Base-by-base conservation (phyloP, 2,888 invertebrate species). In the Rotaria socialis region DNA sequence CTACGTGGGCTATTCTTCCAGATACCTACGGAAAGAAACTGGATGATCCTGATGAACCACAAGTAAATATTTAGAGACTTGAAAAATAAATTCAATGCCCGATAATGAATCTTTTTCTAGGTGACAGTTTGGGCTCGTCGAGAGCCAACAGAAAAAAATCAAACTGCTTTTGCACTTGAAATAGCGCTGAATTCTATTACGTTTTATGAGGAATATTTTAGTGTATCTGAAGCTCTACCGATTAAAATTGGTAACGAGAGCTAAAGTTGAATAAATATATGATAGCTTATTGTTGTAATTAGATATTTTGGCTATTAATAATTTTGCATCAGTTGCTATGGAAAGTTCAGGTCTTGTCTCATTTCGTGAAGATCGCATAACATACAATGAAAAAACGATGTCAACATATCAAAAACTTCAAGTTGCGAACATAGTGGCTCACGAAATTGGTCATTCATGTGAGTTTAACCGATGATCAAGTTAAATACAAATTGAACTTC, bases 1-100 rank as follows among this genome's bases (percentile, higher is more conserved):
- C 74, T 27, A 56, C 86, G 47, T 86, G 86, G 86, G 74, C 86
- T 27, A 86, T 86, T 75, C 47, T 86, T 55, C 86, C 86, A 27
- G 67, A 86, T 52, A 85, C 84, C 19, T 86, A 27, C 58, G 67
- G 41, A 16, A 41, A 22, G 16, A 74, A 16, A 16, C 50, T 43
- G 67, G 41, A 67, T 7, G 6, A 11, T 19, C 27, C 11, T 43
- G 27, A 50, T 5, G 27, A 22, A 47, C 41, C 41, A 41, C 55
- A 24, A 14, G 85, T 50, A 52, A 10, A 1, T 11, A 55, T 43
- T 55, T 85, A 2, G 0, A 11, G 0, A 35, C 41, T 84, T 0
- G 10, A 84, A 55, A 84, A 41, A 11, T 7, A 16, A 58, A 1
- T 35, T 35, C 2, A 35, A 35, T 35, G 35, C 2, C 2, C 35